Conservation (phyloP, 1,140 invertebrate species). For the Leptinotarsa undecemlineata region DNA sequence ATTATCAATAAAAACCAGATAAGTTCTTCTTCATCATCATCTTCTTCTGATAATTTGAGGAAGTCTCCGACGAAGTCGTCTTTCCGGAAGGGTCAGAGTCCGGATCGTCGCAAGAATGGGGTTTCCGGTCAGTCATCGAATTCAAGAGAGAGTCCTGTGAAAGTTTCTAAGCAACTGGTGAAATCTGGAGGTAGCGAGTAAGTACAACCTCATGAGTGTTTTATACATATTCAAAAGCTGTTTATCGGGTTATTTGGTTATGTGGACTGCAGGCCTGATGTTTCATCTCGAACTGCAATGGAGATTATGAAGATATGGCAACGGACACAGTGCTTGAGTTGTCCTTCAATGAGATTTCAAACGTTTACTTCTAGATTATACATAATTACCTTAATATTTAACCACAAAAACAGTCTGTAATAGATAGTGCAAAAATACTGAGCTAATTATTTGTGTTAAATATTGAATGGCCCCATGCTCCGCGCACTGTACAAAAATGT, state of each 20-base stretch:
- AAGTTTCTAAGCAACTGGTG: conserved; percentile 28
- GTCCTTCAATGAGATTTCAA: too few species aligned
- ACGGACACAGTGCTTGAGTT: not conserved
- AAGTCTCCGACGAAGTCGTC: conserved; percentile 14
- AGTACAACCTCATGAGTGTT: conserved; percentile 29
- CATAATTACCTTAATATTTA: too few species aligned
- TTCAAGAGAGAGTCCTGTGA: conserved; percentile 48
- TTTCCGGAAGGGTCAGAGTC: conserved; percentile 29
- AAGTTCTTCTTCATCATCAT: conserved; percentile 10
- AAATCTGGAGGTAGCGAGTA: conserved; percentile 56
- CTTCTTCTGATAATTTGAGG: not conserved
- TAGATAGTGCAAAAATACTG: too few species aligned
- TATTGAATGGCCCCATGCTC: too few species aligned
- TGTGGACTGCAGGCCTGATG: too few species aligned
- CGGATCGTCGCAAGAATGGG: conserved; percentile 25
- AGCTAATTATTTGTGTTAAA: too few species aligned
- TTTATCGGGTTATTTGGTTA: too few species aligned
- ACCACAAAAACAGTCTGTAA: too few species aligned
- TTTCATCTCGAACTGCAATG: too few species aligned
- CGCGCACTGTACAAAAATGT: too few species aligned
- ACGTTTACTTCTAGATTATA: too few species aligned
- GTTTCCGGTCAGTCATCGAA: conserved; percentile 3
- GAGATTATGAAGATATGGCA: too few species aligned
- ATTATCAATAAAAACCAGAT: conserved; percentile 20
- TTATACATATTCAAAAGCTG: not conserved